phyloP scores from a whole-genome alignment of 2,113 vertebrate species.

The Xiphophorus couchianus region DNA sequence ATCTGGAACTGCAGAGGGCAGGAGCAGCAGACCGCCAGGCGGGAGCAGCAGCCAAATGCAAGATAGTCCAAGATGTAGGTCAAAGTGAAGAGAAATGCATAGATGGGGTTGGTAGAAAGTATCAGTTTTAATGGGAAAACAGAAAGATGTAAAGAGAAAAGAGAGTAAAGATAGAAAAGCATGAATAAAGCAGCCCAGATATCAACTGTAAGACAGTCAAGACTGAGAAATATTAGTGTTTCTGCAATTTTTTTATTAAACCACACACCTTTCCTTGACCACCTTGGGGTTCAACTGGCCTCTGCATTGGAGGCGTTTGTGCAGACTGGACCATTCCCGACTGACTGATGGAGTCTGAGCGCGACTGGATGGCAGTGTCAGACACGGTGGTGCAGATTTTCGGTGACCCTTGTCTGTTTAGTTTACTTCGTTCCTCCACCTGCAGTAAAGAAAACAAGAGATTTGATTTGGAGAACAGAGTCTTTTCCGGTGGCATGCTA shows the following conservation, averaged over 20 bases:
- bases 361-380: slow-evolving; percentile 83
- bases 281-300: slow-evolving; percentile 92
- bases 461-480: not conserved
- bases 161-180: slow-evolving; percentile 17
- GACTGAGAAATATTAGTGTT: slow-evolving; percentile 16
- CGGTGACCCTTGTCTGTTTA: slow-evolving; percentile 89
- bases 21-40: slow-evolving; percentile 38
- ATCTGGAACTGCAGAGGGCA: slow-evolving; percentile 85
- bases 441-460: slow-evolving; percentile 42
- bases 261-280: slow-evolving; percentile 88
- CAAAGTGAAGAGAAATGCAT: slow-evolving; percentile 27
- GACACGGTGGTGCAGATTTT: slow-evolving; percentile 87
- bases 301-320: slow-evolving; percentile 93
- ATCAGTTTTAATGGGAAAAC: not conserved
- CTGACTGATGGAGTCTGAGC: slow-evolving; percentile 82
- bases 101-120: slow-evolving; percentile 19
- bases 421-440: slow-evolving; percentile 91
- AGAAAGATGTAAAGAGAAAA: slow-evolving; percentile 20
- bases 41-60: slow-evolving; percentile 9
- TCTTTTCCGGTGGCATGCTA: not conserved
- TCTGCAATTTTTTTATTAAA: not conserved
- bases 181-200: slow-evolving; percentile 33
- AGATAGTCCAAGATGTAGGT: slow-evolving; percentile 43
- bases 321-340: slow-evolving; percentile 78
- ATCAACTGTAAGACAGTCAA: slow-evolving; percentile 30